A percentile compares a stretch with the other conserved stretches of the same genome.
These are phyloP conservation scores for Dascyllus trimaculatus DNA, from an alignment of 2,113 vertebrate genomes.

Conservation along the genomic window DNA sequence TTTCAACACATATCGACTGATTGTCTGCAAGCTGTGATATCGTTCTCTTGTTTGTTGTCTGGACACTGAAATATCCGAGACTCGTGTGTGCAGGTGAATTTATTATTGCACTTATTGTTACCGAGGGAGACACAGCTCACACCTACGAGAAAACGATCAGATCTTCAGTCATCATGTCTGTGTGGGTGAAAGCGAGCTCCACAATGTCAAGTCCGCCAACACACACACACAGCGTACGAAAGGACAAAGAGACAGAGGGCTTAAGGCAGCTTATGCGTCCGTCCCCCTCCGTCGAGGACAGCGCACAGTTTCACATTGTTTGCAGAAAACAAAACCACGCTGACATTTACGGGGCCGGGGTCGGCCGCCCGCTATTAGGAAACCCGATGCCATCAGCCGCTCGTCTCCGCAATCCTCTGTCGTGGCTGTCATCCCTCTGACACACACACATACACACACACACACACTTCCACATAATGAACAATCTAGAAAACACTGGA, in stretches of 20 bases:
- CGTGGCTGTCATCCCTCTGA: slow-evolving; percentile 23
- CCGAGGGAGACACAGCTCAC: neutral
- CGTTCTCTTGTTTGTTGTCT: no score
- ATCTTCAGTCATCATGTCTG: neutral
- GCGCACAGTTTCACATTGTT: slow-evolving; percentile 78
- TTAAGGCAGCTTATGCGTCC: slow-evolving; percentile 67
- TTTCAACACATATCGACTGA: no score
- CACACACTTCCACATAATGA: slow-evolving; percentile 18
- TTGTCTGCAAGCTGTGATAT: no score
- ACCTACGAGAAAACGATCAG: neutral
- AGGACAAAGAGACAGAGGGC: slow-evolving; percentile 64
- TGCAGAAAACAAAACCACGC: slow-evolving; percentile 79
- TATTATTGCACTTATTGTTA: neutral
- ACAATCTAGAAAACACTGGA: slow-evolving; percentile 55
- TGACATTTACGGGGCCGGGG: slow-evolving; percentile 78
- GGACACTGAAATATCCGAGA: no score
- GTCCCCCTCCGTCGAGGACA: slow-evolving; percentile 25
- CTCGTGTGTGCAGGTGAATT: neutral
- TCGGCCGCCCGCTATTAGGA: slow-evolving; percentile 50
- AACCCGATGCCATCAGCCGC: slow-evolving; percentile 67
- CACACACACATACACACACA: slow-evolving; percentile 15
- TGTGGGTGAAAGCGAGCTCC: neutral
- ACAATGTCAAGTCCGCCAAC: neutral
- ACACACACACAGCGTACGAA: slow-evolving; percentile 24
- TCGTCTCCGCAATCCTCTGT: slow-evolving; percentile 67